Percentiles rank a stretch among this genome's conserved stretches.
phyloP scores from a whole-genome alignment of 2,797 vertebrate species.

The Anabas testudineus region DNA sequence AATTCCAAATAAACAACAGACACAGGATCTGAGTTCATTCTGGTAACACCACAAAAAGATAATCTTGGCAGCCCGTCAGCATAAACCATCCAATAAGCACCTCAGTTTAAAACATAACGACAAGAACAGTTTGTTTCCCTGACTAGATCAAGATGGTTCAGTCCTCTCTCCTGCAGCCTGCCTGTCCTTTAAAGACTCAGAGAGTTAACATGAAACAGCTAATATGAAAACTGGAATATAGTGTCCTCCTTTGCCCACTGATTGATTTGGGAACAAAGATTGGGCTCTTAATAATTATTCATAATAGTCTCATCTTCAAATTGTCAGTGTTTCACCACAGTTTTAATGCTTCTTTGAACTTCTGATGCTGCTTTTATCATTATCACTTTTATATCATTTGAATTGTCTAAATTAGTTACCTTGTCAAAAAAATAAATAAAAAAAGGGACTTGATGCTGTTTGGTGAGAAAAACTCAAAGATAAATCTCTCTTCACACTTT shows the following conservation, averaged over 20 bases:
- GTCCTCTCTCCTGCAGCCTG: conserved; percentile 15
- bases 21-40: conserved; percentile 18
- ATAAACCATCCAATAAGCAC: conserved; percentile 2
- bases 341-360: not conserved
- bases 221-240: not conserved
- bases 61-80: conserved; percentile 11
- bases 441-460: not conserved
- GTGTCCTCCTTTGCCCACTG: not conserved
- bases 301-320: too few relatives aligned
- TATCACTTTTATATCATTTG: not conserved
- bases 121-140: conserved; percentile 6
- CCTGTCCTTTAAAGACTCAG: conserved; percentile 16
- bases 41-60: conserved; percentile 17
- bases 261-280: not conserved
- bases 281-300: too few relatives aligned
- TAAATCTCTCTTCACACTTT: not conserved
- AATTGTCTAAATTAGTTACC: not conserved
- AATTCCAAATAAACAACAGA: conserved; percentile 29
- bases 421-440: too few relatives aligned
- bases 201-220: conserved; percentile 20
- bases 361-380: not conserved
- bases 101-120: not conserved
- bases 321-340: not conserved
- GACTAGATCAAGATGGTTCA: conserved; percentile 27
- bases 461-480: not conserved